phyloP scores from a whole-genome alignment of 2,797 vertebrate genomes.

The Pangasius sanitwongsei region DNA sequence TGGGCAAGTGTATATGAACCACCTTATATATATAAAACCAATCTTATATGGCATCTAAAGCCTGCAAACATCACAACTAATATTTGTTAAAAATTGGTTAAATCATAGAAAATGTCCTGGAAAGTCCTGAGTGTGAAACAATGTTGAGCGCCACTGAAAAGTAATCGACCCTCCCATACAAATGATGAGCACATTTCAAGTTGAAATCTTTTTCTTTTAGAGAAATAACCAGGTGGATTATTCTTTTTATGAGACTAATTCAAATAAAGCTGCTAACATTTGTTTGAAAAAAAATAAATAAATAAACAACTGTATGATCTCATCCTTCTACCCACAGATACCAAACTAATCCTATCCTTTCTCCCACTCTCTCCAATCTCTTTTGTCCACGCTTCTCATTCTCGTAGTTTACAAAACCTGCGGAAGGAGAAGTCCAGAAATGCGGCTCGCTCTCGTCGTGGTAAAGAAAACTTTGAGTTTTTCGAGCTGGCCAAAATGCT shows the following conservation, averaged over 20 bases:
- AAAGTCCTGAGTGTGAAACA: neutral
- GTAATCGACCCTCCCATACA: neutral
- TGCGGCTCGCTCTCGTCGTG: conserved; percentile 87
- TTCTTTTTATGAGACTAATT: neutral
- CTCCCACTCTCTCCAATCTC: neutral
- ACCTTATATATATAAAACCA: neutral
- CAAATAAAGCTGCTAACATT: neutral
- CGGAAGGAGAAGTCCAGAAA: conserved; percentile 92
- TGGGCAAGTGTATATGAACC: neutral
- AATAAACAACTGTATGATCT: neutral
- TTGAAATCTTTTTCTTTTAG: neutral
- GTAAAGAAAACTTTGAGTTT: conserved; percentile 93
- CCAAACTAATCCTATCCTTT: neutral
- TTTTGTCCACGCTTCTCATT: conserved; percentile 6
- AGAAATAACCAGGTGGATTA: neutral
- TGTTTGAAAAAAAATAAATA: neutral
- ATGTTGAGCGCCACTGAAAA: neutral
- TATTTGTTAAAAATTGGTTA: neutral
- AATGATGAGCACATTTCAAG: neutral
- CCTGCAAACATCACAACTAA: neutral
- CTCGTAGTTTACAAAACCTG: conserved; percentile 83
- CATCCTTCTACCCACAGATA: neutral
- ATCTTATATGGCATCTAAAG: neutral
- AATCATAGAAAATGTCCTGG: neutral
- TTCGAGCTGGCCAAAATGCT: conserved; percentile 90